phyloP scores from a whole-genome alignment of 2,888 invertebrate species.

The Zelleria hepariella region DNA sequence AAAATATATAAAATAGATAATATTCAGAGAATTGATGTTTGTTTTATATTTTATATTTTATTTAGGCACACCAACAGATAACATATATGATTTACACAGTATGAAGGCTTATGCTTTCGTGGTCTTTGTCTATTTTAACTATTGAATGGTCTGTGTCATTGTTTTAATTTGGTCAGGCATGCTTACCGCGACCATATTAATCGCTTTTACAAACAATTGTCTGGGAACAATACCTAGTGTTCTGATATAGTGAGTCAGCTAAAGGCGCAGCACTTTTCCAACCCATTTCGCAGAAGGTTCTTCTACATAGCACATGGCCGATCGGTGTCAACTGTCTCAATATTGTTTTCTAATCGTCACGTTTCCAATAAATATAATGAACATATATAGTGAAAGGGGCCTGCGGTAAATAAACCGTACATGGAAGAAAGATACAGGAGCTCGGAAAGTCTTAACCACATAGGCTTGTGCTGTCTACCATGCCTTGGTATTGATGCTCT shows the following conservation, averaged over 20 bases:
- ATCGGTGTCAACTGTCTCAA: not conserved
- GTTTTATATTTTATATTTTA: too few relatives aligned
- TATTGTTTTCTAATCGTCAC: not conserved
- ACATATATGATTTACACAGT: too few relatives aligned
- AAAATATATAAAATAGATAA: too few relatives aligned
- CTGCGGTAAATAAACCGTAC: constrained; percentile 22
- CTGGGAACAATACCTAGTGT: constrained; percentile 42
- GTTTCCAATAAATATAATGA: not conserved
- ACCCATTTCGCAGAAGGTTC: not conserved
- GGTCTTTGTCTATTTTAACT: constrained; percentile 2
- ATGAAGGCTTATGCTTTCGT: too few relatives aligned
- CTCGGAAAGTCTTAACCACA: constrained; percentile 51
- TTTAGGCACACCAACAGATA: too few relatives aligned
- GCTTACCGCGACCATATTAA: constrained; percentile 29
- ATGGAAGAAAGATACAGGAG: constrained; percentile 53
- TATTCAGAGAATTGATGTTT: too few relatives aligned
- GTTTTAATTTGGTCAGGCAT: constrained; percentile 27
- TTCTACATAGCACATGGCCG: constrained; percentile 1
- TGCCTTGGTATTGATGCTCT: constrained; percentile 36
- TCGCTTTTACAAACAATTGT: constrained; percentile 47
- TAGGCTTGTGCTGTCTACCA: constrained; percentile 61
- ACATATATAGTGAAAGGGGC: not conserved
- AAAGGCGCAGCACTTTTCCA: not conserved
- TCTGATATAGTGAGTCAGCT: not conserved
- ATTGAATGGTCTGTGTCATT: constrained; percentile 27